Evolutionary conservation across 1,140 invertebrate species (phyloP), one percentile per base, ranked within the genome.

Genomic region (Leptopilina boulardi): DNA sequence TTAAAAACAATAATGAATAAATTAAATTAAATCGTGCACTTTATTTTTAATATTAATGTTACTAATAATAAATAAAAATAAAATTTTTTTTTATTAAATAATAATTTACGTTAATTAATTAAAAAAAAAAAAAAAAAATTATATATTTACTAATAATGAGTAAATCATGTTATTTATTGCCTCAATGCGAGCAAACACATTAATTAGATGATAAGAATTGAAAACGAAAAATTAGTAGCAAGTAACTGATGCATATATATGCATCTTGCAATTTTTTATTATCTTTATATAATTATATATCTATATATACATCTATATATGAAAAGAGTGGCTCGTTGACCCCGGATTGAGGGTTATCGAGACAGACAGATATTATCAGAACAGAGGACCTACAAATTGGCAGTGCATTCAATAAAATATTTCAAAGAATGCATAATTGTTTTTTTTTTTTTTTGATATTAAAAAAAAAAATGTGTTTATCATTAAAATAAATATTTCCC

Each of bases 291-390:
- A 51, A 18, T 18, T 51, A 51, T 51, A 51, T 51, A 51, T 51
- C n/a, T 51, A 51, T 51, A n/a, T 51, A 8, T 42, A 42, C 13
- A 42, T 42, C 9, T 47, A 59, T 59, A 59, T 75, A n/a, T 54
- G 77, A 82, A 75, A 80, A 82, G 78, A 70, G 78, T 77, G 80
- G 81, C 81, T 82, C 79, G 80, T 82, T 86, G 86, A 86, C 84
- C 81, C 82, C 82, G 80, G 82, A 86, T 82, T 82, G 77, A 80
- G 82, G 84, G 85, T 86, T 84, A 85, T 85, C 86, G 81, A 82
- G 71, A 70, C 79, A 78, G 51, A 76, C 73, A 56, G 74, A 73
- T 70, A 71, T 73, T 80, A 84, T 86, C 85, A 76, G 79, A 74
- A 83, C 80, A 77, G 11, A 30, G 59, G 23, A 30, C 59, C 26